These are phyloP conservation scores for Philopotamus ludificatus DNA, from an alignment of 1,140 invertebrate genomes.

Conservation along the genomic window DNA sequence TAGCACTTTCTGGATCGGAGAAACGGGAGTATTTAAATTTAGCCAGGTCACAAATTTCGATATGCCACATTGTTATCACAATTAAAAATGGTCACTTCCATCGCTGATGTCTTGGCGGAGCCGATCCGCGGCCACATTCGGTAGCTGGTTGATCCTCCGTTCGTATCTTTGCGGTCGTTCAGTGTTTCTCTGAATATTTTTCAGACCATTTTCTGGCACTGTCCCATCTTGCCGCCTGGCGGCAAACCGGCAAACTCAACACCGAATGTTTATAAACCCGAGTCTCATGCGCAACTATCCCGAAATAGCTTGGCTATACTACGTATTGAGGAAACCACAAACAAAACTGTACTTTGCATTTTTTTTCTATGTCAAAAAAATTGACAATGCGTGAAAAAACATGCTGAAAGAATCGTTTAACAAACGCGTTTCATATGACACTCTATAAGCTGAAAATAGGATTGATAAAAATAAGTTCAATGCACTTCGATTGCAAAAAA, in stretches of 20 bases:
- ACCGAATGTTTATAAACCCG: not conserved
- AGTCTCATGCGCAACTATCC: not conserved
- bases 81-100: not conserved
- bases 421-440: no score
- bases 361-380: no score
- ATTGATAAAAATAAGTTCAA: no score
- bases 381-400: no score
- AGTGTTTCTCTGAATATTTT: not conserved
- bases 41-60: not conserved
- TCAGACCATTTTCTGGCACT: not conserved
- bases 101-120: not conserved
- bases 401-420: no score
- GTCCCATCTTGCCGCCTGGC: not conserved
- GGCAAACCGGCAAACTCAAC: not conserved
- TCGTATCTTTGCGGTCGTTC: not conserved
- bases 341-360: no score
- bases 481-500: no score
- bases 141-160: not conserved
- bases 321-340: no score
- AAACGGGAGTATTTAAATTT: not conserved
- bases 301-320: not conserved
- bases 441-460: no score
- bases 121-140: slow-evolving; percentile 1
- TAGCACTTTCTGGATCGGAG: no score
- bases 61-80: not conserved